A percentile compares a stretch with the other conserved stretches of the same genome.
phyloP scores from a whole-genome alignment of 1,140 invertebrate species.

The Acarapis woodi region DNA sequence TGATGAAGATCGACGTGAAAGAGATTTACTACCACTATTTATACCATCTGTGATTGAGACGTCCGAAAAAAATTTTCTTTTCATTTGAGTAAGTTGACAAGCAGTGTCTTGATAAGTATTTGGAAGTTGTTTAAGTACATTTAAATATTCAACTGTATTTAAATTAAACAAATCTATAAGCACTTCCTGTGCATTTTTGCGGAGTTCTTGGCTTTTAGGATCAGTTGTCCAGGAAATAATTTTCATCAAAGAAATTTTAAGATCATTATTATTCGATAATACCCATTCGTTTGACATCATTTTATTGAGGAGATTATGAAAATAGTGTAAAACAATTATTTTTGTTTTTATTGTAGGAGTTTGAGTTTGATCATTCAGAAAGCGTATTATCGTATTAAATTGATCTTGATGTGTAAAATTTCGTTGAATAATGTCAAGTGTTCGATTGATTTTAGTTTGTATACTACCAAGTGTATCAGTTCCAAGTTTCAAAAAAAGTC shows the following conservation, averaged over 20 bases:
- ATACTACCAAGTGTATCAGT: slow-evolving; percentile 63
- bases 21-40: not conserved
- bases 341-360: slow-evolving; percentile 36
- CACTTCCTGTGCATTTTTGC: slow-evolving; percentile 39
- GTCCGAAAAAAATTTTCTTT: slow-evolving; percentile 24
- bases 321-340: slow-evolving; percentile 18
- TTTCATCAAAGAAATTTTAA: slow-evolving; percentile 20
- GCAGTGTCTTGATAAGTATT: slow-evolving; percentile 48
- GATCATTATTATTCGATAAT: slow-evolving; percentile 17
- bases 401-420: slow-evolving; percentile 31
- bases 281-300: slow-evolving; percentile 20
- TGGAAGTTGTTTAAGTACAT: slow-evolving; percentile 46
- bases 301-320: slow-evolving; percentile 17
- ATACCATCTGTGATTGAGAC: not conserved
- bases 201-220: slow-evolving; percentile 32
- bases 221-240: slow-evolving; percentile 25
- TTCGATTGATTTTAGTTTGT: slow-evolving; percentile 56
- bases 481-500: slow-evolving; percentile 56
- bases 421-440: slow-evolving; percentile 46
- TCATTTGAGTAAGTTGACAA: slow-evolving; percentile 45
- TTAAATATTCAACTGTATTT: slow-evolving; percentile 54
- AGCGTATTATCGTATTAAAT: slow-evolving; percentile 31
- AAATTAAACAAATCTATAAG: slow-evolving; percentile 61
- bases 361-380: slow-evolving; percentile 60
- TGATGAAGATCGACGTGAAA: not conserved